Percentiles rank a stretch among this genome's conserved stretches.
Evolutionary conservation across 2,113 vertebrate species (phyloP).

Genomic region (Cathartes aura): DNA sequence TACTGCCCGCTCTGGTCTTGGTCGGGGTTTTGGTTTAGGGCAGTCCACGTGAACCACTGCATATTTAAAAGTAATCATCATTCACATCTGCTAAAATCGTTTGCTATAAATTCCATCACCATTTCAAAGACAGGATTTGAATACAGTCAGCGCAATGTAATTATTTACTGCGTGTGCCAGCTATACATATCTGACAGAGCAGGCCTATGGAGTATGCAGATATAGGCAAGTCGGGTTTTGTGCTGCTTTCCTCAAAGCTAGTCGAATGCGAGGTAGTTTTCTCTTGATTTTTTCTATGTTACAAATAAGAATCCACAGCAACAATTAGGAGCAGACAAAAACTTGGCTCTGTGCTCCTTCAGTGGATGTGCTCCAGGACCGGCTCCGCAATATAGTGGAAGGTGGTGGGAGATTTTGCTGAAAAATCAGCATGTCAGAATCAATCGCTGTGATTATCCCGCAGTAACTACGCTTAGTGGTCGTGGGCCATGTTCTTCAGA

Average conservation of each 20-base stretch:
- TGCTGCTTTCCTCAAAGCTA: not conserved
- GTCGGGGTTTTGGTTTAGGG: not conserved
- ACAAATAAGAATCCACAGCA: not conserved
- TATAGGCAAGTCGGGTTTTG: not conserved
- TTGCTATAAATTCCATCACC: not conserved
- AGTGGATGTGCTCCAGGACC: not conserved
- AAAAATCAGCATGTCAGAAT: conserved; percentile 16
- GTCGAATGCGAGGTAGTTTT: fast-evolving
- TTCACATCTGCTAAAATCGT: not conserved
- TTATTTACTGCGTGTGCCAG: not conserved
- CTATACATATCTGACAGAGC: fast-evolving
- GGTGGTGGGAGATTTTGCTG: not conserved
- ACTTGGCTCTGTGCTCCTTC: not conserved
- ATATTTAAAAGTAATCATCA: not conserved
- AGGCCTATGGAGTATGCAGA: fast-evolving
- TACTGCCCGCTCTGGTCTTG: fast-evolving
- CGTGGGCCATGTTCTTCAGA: not conserved
- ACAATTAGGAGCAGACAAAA: not conserved
- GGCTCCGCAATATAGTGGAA: not conserved
- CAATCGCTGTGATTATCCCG: conserved; percentile 19
- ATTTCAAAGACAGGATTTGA: not conserved
- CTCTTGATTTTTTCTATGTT: not conserved
- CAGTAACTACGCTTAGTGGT: not conserved
- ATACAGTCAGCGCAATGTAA: fast-evolving
- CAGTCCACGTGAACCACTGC: not conserved